Evolutionary conservation across 2,113 vertebrate genomes (phyloP).

Genomic region (Leucoraja erinaceus): DNA sequence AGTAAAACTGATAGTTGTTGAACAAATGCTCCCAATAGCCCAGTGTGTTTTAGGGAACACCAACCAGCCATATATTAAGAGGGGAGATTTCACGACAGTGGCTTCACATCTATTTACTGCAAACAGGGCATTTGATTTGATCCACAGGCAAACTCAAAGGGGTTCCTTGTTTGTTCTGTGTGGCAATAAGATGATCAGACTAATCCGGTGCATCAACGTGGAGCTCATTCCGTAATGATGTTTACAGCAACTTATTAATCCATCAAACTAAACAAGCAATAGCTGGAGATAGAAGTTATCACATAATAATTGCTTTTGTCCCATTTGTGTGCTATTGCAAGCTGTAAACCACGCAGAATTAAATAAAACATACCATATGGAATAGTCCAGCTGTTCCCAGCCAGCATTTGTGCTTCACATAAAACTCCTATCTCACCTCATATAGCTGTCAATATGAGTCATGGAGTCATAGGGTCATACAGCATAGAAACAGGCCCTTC

Average conservation of each 20-base stretch:
- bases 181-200: background rate
- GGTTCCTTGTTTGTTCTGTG: background rate
- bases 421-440: background rate
- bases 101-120: background rate
- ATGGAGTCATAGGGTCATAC: too few species aligned
- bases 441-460: too few species aligned
- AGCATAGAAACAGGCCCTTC: too few species aligned
- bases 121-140: slow-evolving; percentile 4
- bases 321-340: background rate
- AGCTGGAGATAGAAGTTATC: background rate
- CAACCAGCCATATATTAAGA: background rate
- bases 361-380: background rate
- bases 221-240: background rate
- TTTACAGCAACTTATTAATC: background rate
- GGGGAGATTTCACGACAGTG: background rate
- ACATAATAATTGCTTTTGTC: background rate
- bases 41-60: background rate
- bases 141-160: background rate
- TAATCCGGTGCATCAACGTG: background rate
- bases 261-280: background rate
- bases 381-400: background rate
- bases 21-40: background rate
- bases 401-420: background rate
- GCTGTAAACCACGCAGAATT: background rate
- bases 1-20: background rate